Conservation (phyloP, 2,113 vertebrate species). For the Ammodramus savannarum region DNA sequence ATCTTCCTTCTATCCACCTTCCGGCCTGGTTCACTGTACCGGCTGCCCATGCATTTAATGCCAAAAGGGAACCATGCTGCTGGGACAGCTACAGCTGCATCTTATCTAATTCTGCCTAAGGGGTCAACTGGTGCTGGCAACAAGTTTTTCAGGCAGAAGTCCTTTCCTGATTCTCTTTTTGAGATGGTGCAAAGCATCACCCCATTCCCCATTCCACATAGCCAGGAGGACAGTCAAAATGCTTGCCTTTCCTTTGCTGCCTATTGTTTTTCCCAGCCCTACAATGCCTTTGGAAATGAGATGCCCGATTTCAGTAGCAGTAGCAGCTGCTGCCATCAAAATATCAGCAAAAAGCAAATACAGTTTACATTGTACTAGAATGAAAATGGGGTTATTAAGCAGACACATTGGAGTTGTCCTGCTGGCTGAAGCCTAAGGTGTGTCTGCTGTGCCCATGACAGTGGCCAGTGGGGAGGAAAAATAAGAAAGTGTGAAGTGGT, state of each 20-base stretch:
- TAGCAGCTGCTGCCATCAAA: not conserved
- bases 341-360: constrained; percentile 1
- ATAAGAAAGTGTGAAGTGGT: not conserved
- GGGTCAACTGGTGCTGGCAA: constrained; percentile 53
- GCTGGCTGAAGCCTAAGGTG: not conserved
- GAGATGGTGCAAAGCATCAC: not conserved
- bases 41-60: constrained; percentile 38
- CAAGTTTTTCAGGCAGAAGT: not conserved
- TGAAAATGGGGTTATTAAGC: not conserved
- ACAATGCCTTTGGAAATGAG: constrained; percentile 21
- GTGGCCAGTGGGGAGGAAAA: not conserved
- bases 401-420: not conserved
- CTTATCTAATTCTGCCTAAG: constrained; percentile 45
- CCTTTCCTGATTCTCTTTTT: not conserved
- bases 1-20: not conserved
- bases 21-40: not conserved
- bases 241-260: not conserved
- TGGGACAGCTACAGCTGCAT: constrained; percentile 55
- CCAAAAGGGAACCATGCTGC: constrained; percentile 13
- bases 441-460: not conserved
- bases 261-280: not conserved
- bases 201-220: not conserved
- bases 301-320: not conserved
- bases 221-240: not conserved
- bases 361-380: not conserved